phyloP scores from a whole-genome alignment of 2,888 invertebrate species.

The Phania funesta region DNA sequence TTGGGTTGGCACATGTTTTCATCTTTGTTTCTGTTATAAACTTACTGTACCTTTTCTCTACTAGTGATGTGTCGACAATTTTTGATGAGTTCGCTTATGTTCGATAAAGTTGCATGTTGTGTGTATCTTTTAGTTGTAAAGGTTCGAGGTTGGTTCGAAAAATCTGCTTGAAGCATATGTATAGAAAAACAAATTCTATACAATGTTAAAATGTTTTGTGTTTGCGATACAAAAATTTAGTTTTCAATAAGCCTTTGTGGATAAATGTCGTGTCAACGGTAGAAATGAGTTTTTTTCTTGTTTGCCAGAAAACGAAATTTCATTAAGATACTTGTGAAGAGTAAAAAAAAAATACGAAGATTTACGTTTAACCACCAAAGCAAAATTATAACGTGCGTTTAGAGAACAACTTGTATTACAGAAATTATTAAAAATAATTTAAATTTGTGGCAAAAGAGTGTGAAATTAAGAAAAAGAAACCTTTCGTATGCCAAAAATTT shows the following conservation, averaged over 20 bases:
- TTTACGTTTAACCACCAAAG: background rate
- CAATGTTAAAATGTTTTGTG: constrained; percentile 58
- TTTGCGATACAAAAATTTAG: constrained; percentile 46
- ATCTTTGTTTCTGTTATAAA: constrained; percentile 6
- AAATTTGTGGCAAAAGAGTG: background rate
- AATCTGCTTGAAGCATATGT: background rate
- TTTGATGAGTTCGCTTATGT: background rate
- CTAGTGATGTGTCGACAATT: background rate
- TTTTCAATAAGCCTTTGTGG: constrained; percentile 51
- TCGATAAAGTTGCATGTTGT: constrained; percentile 21
- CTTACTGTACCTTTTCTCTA: constrained; percentile 44
- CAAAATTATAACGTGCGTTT: constrained; percentile 2
- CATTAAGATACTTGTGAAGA: background rate
- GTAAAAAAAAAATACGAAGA: background rate
- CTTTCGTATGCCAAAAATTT: background rate
- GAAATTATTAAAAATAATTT: background rate
- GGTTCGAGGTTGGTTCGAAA: constrained; percentile 34
- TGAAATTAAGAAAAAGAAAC: background rate
- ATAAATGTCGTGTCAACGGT: constrained; percentile 54
- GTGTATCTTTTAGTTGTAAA: background rate
- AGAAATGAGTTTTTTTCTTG: constrained; percentile 6
- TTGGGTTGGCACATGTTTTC: background rate
- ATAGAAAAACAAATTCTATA: constrained; percentile 38
- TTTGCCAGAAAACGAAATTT: constrained; percentile 45
- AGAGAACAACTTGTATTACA: background rate